These are phyloP conservation scores for Orius insidiosus DNA, from an alignment of 1,140 invertebrate genomes.

Conservation along the genomic window DNA sequence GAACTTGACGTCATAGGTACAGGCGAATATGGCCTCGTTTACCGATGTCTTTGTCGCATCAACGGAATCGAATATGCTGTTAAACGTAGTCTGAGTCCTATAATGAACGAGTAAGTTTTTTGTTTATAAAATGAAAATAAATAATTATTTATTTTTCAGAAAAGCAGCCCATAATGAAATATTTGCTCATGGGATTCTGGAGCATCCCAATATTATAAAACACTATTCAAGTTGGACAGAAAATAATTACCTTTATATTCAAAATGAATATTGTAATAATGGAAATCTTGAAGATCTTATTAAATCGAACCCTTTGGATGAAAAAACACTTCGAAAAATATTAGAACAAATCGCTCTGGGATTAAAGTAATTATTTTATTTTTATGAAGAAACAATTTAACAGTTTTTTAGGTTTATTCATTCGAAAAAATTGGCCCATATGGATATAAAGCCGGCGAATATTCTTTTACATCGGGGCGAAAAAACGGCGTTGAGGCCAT, in stretches of 20 bases:
- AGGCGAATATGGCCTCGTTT: slow-evolving; percentile 77
- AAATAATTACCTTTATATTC: slow-evolving; percentile 81
- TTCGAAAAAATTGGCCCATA: slow-evolving; percentile 68
- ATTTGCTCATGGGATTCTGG: slow-evolving; percentile 77
- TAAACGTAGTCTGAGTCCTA: slow-evolving; percentile 66
- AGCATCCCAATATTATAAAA: slow-evolving; percentile 72
- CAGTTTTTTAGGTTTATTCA: too few relatives aligned
- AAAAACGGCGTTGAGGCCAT: slow-evolving; percentile 19
- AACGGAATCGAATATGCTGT: slow-evolving; percentile 85
- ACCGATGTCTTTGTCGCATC: slow-evolving; percentile 72
- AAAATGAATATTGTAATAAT: slow-evolving; percentile 87
- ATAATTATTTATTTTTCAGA: slow-evolving; percentile 29
- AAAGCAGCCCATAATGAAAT: slow-evolving; percentile 77
- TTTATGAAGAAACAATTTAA: too few relatives aligned
- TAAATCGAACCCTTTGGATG: slow-evolving; percentile 33
- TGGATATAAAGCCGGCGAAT: slow-evolving; percentile 87
- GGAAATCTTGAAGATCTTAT: slow-evolving; percentile 56
- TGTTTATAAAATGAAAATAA: not conserved
- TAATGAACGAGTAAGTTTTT: slow-evolving; percentile 48
- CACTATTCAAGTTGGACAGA: slow-evolving; percentile 91
- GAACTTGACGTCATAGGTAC: slow-evolving; percentile 22
- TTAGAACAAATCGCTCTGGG: slow-evolving; percentile 29
- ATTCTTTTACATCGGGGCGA: slow-evolving; percentile 60
- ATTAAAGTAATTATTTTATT: too few relatives aligned
- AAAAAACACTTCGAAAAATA: slow-evolving; percentile 24